Evolutionary conservation across 1,140 invertebrate species (phyloP), one percentile per base, ranked within the genome.

Genomic region (Drosophila bocqueti): DNA sequence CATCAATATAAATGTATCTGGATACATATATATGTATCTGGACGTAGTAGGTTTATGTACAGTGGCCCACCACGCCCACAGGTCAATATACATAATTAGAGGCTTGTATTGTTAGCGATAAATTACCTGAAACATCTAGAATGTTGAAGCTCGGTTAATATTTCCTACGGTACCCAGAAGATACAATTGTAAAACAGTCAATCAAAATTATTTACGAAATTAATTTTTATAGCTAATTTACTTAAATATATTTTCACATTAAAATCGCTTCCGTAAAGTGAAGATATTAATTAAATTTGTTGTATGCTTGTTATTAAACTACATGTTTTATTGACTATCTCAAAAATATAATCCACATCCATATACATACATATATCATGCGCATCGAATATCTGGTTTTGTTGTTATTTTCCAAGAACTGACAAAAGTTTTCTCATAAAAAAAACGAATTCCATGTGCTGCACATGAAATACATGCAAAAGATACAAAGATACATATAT

Each of bases 391-490:
- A 65, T 85, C 73, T 81, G 75, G 83, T 81, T 86, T 81, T 82
- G 65, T 78, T 77, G 49, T 79, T 54, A 18, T 36, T 52, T 85
- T 86, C 83, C 79, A 49, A 86, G 82, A 85, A 84, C 40, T 38
- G 58, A 81, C 68, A 66, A 72, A 79, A 81, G 61, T 78, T 82
- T 62, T 66, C 54, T 85, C 59, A 77, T 86, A 24, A 26, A 26
- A 86, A 85, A 79, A 79, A 86, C 66, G 61, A 78, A 61, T 59
- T 40, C 40, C 57, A 65, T 58, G 58, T 74, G 72, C 18, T 55
- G 49, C 38, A 75, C 15, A 62, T 18, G 16, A 42, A 81, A 46
- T 65, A 55, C 57, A 46, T 58, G n/a, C 49, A 72, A 50, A 54
- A 54, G 42, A 34, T 82, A 52, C 11, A 43, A 60, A 36, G 26